phyloP scores from a whole-genome alignment of 2,113 vertebrate species.

The Lepus europaeus region DNA sequence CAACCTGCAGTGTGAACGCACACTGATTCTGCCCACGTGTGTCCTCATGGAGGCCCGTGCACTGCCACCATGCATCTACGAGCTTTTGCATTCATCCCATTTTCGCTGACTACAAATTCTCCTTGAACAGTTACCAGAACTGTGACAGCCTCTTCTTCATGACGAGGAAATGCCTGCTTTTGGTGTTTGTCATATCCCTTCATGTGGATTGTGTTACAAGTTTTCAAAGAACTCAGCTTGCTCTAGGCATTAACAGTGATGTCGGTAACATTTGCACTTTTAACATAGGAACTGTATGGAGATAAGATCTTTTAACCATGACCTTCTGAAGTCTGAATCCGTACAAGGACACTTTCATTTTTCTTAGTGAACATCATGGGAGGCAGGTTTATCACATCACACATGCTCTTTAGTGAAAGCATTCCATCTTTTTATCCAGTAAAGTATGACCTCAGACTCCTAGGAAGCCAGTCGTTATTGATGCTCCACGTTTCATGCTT shows the following conservation, averaged over 20 bases:
- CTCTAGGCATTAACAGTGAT: background rate
- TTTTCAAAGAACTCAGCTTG: background rate
- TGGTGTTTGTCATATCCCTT: background rate
- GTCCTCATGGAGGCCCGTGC: background rate
- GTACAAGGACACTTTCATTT: background rate
- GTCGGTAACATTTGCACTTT: background rate
- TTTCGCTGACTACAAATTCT: background rate
- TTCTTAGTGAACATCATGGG: background rate
- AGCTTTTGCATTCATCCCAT: conserved; percentile 6
- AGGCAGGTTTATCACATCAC: background rate
- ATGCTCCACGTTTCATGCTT: background rate
- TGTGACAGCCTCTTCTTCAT: background rate
- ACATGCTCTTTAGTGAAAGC: background rate
- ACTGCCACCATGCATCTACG: background rate
- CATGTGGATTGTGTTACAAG: background rate
- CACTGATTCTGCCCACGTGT: background rate
- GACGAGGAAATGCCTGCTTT: background rate
- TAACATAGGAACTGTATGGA: background rate
- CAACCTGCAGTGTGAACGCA: background rate
- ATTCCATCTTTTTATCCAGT: background rate
- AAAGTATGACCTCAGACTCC: background rate
- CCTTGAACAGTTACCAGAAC: background rate
- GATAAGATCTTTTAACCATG: background rate
- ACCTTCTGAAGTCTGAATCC: background rate
- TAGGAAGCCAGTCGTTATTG: background rate